phyloP scores from a whole-genome alignment of 2,797 vertebrate genomes.

The Poecilia wingei region DNA sequence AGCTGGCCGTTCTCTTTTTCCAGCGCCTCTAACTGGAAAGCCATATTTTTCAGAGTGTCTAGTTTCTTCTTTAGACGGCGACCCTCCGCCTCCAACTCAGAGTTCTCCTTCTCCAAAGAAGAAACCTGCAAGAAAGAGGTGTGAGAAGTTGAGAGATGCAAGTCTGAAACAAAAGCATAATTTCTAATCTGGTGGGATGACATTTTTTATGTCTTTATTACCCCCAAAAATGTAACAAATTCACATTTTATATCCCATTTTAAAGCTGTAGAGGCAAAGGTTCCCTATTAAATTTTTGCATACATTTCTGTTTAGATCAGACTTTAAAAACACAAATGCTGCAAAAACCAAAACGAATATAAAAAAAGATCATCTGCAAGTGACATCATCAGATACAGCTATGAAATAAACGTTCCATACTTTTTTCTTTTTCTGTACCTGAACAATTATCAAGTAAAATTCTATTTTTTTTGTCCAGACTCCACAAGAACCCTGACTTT shows the following conservation, averaged over 20 bases:
- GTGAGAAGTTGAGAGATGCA: neutral
- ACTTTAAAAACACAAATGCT: neutral
- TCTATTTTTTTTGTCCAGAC: neutral
- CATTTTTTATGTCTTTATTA: neutral
- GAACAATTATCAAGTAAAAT: neutral
- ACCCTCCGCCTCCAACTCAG: conserved; percentile 89
- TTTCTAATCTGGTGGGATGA: neutral
- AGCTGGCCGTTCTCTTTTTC: conserved; percentile 95
- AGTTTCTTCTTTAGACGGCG: conserved; percentile 92
- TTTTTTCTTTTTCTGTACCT: neutral
- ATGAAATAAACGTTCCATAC: neutral
- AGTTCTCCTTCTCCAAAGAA: conserved; percentile 91
- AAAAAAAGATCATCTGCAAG: neutral
- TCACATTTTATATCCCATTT: neutral
- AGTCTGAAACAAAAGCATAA: neutral
- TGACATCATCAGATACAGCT: neutral
- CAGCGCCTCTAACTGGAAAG: conserved; percentile 91
- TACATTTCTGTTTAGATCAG: neutral
- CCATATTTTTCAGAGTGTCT: conserved; percentile 89
- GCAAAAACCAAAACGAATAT: neutral
- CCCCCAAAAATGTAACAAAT: neutral
- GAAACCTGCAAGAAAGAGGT: conserved; percentile 57
- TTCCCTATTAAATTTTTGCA: neutral
- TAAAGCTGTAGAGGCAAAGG: neutral
- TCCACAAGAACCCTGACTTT: neutral